phyloP scores from a whole-genome alignment of 2,113 vertebrate species.

The Clarias macrocephalus region DNA sequence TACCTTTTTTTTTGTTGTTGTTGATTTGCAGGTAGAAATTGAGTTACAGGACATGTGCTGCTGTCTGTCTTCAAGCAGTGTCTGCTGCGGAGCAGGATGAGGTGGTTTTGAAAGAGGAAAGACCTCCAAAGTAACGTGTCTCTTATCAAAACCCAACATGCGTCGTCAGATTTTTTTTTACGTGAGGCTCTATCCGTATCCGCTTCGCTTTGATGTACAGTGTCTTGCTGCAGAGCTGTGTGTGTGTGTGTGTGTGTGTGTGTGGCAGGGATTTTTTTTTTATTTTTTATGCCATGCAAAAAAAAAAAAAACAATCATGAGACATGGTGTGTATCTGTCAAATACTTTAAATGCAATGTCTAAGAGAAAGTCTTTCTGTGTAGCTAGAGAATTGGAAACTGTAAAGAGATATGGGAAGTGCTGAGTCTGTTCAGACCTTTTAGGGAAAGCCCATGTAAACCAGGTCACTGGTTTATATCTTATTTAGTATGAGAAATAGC shows the following conservation, averaged over 20 bases:
- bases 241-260: background rate
- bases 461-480: background rate
- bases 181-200: slow-evolving; percentile 17
- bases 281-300: too few species aligned
- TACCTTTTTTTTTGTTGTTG: background rate
- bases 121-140: slow-evolving; percentile 2
- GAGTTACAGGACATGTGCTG: slow-evolving; percentile 22
- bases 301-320: too few species aligned
- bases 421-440: background rate
- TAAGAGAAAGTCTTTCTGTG: background rate
- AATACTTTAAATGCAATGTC: background rate
- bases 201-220: slow-evolving; percentile 28
- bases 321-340: background rate
- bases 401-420: background rate
- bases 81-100: slow-evolving; percentile 8
- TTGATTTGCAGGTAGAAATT: slow-evolving; percentile 27
- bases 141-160: slow-evolving; percentile 30
- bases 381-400: background rate
- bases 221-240: slow-evolving; percentile 13
- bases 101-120: slow-evolving; percentile 7
- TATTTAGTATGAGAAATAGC: background rate
- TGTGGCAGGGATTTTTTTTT: slow-evolving; percentile 4
- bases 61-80: slow-evolving; percentile 15
- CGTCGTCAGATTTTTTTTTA: slow-evolving; percentile 40
- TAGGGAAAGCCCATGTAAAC: background rate